Conservation (phyloP, 2,113 vertebrate species). For the Anas platyrhynchos region DNA sequence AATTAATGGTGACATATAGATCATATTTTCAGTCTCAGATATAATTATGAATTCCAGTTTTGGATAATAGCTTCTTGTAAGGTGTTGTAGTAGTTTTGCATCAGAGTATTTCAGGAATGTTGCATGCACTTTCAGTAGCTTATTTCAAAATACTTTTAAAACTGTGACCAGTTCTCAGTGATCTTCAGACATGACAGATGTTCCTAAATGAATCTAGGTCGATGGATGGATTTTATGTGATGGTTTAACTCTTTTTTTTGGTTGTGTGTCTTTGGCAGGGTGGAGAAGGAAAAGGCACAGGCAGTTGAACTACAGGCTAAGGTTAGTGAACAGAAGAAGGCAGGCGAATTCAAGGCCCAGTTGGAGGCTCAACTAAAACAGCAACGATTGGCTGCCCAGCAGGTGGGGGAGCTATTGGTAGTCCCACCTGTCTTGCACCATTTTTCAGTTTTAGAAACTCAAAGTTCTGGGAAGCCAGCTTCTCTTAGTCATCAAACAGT, state of each 20-base stretch:
- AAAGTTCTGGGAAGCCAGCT: neutral
- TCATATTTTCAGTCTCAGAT: neutral
- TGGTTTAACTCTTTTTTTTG: slow-evolving; percentile 10
- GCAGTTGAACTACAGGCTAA: slow-evolving; percentile 90
- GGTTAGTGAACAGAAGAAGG: slow-evolving; percentile 87
- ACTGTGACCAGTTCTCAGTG: neutral
- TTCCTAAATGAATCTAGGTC: neutral
- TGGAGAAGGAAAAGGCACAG: slow-evolving; percentile 96
- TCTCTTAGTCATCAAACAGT: neutral
- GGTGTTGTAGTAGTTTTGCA: neutral
- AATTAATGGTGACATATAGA: neutral
- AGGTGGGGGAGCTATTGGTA: slow-evolving; percentile 79
- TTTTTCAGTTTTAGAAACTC: neutral
- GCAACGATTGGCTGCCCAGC: slow-evolving; percentile 87
- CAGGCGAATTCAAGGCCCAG: slow-evolving; percentile 86
- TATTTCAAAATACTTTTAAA: neutral
- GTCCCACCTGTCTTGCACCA: slow-evolving; percentile 36
- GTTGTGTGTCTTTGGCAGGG: slow-evolving; percentile 78
- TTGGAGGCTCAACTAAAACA: slow-evolving; percentile 90
- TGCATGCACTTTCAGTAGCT: neutral
- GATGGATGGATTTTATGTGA: neutral
- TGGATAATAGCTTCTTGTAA: neutral
- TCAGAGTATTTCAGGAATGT: neutral
- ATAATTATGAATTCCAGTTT: neutral
- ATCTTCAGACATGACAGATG: neutral